Base-by-base conservation (phyloP, 1,140 invertebrate species). In the Leptoteleia sp. region DNA sequence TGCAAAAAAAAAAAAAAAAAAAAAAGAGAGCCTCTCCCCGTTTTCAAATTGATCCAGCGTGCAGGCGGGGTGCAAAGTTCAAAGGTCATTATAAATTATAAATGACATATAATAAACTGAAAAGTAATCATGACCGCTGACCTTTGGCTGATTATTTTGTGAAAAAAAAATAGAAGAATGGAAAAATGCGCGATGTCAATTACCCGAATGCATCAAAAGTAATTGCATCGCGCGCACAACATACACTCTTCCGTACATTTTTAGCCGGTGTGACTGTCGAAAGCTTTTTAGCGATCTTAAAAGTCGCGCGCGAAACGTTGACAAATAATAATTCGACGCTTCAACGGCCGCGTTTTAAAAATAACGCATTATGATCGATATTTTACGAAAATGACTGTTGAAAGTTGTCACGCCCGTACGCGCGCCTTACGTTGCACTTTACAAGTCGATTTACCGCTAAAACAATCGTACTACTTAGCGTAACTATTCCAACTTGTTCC, bases 1-100 rank as follows among this genome's bases (percentile, higher is more conserved):
- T 33, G 55, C 16, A 31, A 67, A 72, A 78, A 76, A 77, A 62
- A n/a, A n/a, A n/a, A n/a, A n/a, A n/a, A n/a, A n/a, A n/a, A n/a
- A n/a, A n/a, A n/a, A n/a, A n/a, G n/a, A n/a, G n/a, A 11, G 12
- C 13, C 33, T 55, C 50, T 11, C 45, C 5, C 17, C 33, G 48
- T 15, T 42, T 59, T 67, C 33, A 31, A 76, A 67, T 65, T 65
- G 65, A 71, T 55, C 29, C 45, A 11, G 19, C 16, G 16, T 37
- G 38, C 1, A 22, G 0, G 33, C 33, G n/a, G 11, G 16, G 11
- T 61, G 62, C 47, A 73, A 72, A 73, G 47, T 72, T 73, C 47
- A 68, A 68, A 78, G 68, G 68, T 78, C 76, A 78, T 78, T 78
- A 67, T 78, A 78, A 78, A 78, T 78, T 73, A 78, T 68, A 73